A percentile compares a stretch with the other conserved stretches of the same genome.
phyloP scores from a whole-genome alignment of 2,888 invertebrate genomes.

The Mystacides longicornis region DNA sequence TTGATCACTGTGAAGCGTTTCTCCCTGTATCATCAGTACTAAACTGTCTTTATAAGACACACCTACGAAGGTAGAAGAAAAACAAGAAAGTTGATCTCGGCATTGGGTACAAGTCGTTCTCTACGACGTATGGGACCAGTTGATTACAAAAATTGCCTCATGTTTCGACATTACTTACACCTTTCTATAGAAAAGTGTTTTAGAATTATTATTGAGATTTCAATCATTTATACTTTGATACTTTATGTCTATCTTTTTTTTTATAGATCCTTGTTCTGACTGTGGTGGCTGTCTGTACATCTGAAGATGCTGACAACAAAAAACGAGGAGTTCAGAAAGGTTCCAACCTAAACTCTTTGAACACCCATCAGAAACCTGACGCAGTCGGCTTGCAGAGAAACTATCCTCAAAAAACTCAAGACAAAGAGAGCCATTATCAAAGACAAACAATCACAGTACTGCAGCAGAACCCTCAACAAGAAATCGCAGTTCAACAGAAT shows the following conservation, averaged over 20 bases:
- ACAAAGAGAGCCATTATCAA: constrained; percentile 20
- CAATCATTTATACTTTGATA: no score
- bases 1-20: no score
- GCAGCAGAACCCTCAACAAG: constrained; percentile 33
- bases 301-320: constrained; percentile 40
- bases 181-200: no score
- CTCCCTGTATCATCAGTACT: no score
- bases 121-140: no score
- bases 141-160: no score
- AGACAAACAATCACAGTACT: constrained; percentile 40
- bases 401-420: neutral
- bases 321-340: constrained; percentile 40
- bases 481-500: constrained; percentile 30
- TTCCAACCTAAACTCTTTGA: constrained; percentile 37
- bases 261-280: constrained; percentile 38
- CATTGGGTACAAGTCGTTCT: no score
- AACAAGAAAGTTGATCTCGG: no score
- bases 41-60: no score
- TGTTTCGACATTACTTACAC: no score
- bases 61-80: no score
- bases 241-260: constrained; percentile 1
- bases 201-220: no score
- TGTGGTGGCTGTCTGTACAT: constrained; percentile 35
- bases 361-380: constrained; percentile 42
- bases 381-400: constrained; percentile 36